Evolutionary conservation across 2,113 vertebrate genomes (phyloP).

Genomic region (Paedocypris sp.): DNA sequence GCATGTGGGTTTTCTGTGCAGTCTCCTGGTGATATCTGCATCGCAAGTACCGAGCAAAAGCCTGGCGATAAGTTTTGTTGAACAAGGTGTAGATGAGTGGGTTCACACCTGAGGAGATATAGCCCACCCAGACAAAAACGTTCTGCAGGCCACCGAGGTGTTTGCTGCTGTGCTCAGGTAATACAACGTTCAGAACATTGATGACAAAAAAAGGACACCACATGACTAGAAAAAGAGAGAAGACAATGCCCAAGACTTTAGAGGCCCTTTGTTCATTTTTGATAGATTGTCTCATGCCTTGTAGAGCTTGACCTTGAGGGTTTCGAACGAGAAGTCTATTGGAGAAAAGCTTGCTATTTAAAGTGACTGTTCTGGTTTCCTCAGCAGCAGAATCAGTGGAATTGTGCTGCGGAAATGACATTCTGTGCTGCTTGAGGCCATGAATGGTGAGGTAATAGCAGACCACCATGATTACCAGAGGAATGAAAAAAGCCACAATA

Average conservation of each 20-base stretch:
- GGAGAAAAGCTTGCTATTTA: conserved; percentile 52
- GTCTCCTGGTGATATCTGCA: conserved; percentile 54
- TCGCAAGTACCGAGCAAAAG: conserved; percentile 71
- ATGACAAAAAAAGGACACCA: conserved; percentile 82
- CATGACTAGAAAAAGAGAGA: conserved; percentile 79
- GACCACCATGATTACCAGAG: conserved; percentile 77
- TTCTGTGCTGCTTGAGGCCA: conserved; percentile 66
- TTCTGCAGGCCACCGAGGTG: conserved; percentile 66
- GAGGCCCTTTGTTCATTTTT: conserved; percentile 74
- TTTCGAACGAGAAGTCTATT: conserved; percentile 27
- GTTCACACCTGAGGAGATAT: conserved; percentile 75
- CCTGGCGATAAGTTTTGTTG: conserved; percentile 74
- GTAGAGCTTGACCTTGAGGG: conserved; percentile 45
- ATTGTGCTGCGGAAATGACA: conserved; percentile 53
- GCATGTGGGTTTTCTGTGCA: conserved; percentile 32
- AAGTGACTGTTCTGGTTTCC: conserved; percentile 49
- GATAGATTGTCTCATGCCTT: conserved; percentile 75
- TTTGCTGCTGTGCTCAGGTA: conserved; percentile 61
- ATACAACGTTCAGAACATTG: conserved; percentile 72
- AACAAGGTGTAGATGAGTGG: conserved; percentile 79
- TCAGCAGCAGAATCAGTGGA: background rate
- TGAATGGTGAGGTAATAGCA: conserved; percentile 70
- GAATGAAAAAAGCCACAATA: conserved; percentile 76
- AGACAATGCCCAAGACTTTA: conserved; percentile 77
- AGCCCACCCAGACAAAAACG: conserved; percentile 79